Conservation (phyloP, 2,888 invertebrate species). For the Nemotelus pantherinus region DNA sequence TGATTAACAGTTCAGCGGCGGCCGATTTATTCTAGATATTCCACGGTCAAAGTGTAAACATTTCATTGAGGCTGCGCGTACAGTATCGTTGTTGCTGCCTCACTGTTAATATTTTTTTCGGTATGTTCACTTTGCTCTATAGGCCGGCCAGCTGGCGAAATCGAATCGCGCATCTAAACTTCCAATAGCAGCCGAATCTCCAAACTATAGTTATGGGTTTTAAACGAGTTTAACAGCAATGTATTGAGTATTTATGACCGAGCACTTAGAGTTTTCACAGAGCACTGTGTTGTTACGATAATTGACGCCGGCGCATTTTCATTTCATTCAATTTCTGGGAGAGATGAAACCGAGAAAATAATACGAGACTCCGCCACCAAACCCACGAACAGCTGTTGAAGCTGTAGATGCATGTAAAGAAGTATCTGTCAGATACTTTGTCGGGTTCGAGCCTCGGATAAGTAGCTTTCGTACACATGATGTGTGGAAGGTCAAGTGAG, state of each 20-base stretch:
- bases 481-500: no score
- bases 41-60: slow-evolving; percentile 31
- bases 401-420: not conserved
- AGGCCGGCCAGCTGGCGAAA: no score
- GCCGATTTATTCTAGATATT: not conserved
- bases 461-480: no score
- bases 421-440: not conserved
- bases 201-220: no score
- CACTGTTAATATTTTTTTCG: no score
- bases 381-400: not conserved
- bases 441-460: not conserved
- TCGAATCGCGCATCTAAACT: no score
- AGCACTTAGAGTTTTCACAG: slow-evolving; percentile 33
- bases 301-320: slow-evolving; percentile 43
- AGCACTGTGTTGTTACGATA: slow-evolving; percentile 31
- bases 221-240: not conserved
- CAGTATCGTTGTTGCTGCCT: not conserved
- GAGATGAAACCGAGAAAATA: not conserved
- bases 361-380: slow-evolving; percentile 1
- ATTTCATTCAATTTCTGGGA: not conserved
- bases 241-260: slow-evolving; percentile 27
- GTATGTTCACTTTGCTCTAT: no score
- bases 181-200: no score
- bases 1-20: slow-evolving; percentile 3
- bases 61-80: slow-evolving; percentile 23